Conservation (phyloP, 2,797 vertebrate genomes). For the Hemitrygon akajei region DNA sequence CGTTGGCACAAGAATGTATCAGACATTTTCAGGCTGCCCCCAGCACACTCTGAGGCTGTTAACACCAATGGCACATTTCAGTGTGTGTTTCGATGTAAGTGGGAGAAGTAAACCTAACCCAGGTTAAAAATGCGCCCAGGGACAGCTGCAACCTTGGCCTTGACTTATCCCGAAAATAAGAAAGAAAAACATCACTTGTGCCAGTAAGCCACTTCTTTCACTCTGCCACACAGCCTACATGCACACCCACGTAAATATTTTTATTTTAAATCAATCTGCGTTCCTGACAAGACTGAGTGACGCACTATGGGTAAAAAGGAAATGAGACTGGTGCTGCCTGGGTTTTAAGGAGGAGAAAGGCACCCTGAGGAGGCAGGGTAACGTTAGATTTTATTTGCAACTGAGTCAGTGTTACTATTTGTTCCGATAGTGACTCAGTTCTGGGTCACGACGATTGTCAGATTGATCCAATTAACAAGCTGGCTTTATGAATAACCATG, state of each 20-base stretch:
- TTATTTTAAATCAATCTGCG: not conserved
- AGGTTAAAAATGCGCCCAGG: no score
- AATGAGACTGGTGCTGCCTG: not conserved
- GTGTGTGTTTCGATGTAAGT: no score
- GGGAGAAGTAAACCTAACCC: no score
- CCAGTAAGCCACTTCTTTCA: not conserved
- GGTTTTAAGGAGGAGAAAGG: not conserved
- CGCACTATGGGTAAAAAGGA: not conserved
- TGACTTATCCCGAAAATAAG: not conserved
- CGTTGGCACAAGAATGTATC: no score
- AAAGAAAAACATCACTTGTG: not conserved
- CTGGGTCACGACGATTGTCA: not conserved
- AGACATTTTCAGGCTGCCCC: no score
- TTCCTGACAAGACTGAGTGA: not conserved
- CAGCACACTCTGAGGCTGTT: no score
- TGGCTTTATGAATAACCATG: not conserved
- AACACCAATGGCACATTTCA: no score
- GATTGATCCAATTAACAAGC: not conserved
- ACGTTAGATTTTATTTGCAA: not conserved
- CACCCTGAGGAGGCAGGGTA: not conserved
- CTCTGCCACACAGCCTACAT: not conserved
- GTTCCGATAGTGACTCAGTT: not conserved
- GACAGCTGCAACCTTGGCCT: not conserved
- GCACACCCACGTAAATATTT: not conserved
- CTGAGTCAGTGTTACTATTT: not conserved